Evolutionary conservation across 2,113 vertebrate species (phyloP), one percentile per base, ranked within the genome.

Genomic region (Oncorhynchus nerka): DNA sequence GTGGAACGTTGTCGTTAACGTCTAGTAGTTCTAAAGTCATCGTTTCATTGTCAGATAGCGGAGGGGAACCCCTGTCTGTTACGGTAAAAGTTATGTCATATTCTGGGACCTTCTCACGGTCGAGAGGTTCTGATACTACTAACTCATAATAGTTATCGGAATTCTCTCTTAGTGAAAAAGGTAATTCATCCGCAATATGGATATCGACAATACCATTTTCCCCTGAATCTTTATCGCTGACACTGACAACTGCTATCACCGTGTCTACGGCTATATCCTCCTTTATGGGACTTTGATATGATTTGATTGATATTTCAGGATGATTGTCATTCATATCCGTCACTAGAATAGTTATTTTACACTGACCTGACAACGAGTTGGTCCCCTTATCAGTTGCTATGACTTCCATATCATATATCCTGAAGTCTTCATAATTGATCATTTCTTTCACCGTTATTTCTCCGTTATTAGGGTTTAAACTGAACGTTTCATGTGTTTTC

Each of bases 291-390:
- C 68, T 92, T 8, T 26, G 89, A 71, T 93, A 75, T 0, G 92
- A 94, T 8, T 93, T 93, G 9, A 94, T 73, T 0, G 80, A 90
- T 4, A 95, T 75, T 74, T 93, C 87, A 0, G 92, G 92, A 9
- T 81, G 67, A 4, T 94, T 95, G 39, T 95, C 93, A 0, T 95
- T 95, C 75, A 91, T 79, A 11, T 95, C 94, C 0, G 82, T 45
- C 3, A 94, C 92, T 5, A 85, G 45, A 49, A 95, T 86, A 2
- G 83, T 87, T 15, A 94, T 68, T 3, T 87, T 93, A 28, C 93
- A 94, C 68, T 93, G 91, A 0, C 76, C 77, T 2, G 88, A 88
- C 4, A 92, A 76, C 1, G 65, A 20, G 26, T 39, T 88, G 0
- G 85, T 81, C 3, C 89, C 92, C 76, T 87, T 89, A 0, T 95